phyloP scores from a whole-genome alignment of 2,888 invertebrate genomes.

The Xestia xanthographa region DNA sequence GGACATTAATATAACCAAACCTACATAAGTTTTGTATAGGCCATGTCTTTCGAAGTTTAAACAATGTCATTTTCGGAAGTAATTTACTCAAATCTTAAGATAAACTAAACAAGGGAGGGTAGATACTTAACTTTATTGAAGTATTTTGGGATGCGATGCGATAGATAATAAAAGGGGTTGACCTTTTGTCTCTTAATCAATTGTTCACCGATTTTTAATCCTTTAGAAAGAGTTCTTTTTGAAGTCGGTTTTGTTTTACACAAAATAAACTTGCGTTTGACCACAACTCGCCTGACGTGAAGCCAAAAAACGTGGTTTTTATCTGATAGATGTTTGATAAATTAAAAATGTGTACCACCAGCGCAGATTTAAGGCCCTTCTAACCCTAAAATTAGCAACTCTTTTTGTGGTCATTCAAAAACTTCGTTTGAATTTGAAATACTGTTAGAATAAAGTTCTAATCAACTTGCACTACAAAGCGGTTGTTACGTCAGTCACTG shows the following conservation, averaged over 20 bases:
- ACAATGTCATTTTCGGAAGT: background rate
- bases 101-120: constrained; percentile 4
- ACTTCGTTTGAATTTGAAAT: too few species aligned
- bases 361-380: background rate
- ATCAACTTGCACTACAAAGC: too few species aligned
- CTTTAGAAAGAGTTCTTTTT: background rate
- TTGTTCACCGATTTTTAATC: constrained; percentile 9
- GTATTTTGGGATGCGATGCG: constrained; percentile 9
- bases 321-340: background rate
- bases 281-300: background rate
- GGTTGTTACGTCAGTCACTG: too few species aligned
- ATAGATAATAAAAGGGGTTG: background rate
- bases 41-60: background rate
- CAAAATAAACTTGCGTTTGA: background rate
- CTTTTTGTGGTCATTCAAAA: too few species aligned
- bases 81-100: constrained; percentile 4
- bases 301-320: background rate
- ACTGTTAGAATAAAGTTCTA: too few species aligned
- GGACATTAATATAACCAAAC: background rate
- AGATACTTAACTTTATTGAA: constrained; percentile 32
- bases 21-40: background rate
- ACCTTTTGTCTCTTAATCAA: constrained; percentile 10
- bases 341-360: background rate
- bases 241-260: background rate
- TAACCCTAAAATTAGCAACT: too few species aligned